Percentiles rank a stretch among this genome's conserved stretches.
phyloP scores from a whole-genome alignment of 2,888 invertebrate genomes.

The Tribolium freemani region DNA sequence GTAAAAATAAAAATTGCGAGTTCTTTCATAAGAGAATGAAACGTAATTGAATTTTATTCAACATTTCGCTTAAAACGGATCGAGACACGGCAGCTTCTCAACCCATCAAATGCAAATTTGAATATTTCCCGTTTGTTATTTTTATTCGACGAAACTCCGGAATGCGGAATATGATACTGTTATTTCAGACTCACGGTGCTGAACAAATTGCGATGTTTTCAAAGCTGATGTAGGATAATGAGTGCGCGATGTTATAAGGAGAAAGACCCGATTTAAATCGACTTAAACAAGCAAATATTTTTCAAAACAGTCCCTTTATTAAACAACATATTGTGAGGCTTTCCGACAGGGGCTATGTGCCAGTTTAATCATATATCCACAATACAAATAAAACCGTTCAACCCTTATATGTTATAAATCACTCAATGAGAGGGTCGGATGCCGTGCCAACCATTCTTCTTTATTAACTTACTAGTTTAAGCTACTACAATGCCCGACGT shows the following conservation, averaged over 20 bases:
- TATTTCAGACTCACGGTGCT: constrained; percentile 54
- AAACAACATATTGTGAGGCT: constrained; percentile 59
- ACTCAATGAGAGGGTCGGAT: constrained; percentile 49
- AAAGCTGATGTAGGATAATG: constrained; percentile 44
- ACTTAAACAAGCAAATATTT: constrained; percentile 30
- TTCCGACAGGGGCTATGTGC: constrained; percentile 56
- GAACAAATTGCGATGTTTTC: constrained; percentile 47
- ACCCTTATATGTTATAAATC: constrained; percentile 53
- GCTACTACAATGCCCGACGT: constrained; percentile 23
- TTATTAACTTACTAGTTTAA: constrained; percentile 49
- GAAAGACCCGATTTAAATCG: constrained; percentile 31
- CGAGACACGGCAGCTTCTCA: constrained; percentile 24
- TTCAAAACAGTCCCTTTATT: constrained; percentile 47
- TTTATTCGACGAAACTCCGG: constrained; percentile 50
- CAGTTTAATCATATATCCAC: constrained; percentile 60
- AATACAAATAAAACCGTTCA: constrained; percentile 52
- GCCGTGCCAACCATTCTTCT: constrained; percentile 47
- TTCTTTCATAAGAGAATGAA: constrained; percentile 45
- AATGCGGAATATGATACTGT: constrained; percentile 54
- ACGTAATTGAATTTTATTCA: constrained; percentile 50
- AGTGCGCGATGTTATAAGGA: constrained; percentile 19
- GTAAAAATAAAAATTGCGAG: constrained; percentile 13
- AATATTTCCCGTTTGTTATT: constrained; percentile 58
- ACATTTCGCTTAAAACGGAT: constrained; percentile 49
- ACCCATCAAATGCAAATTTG: constrained; percentile 54